A percentile compares a stretch with the other conserved stretches of the same genome.
Evolutionary conservation across 1,140 invertebrate species (phyloP).

Genomic region (Harlomillsia oculata): DNA sequence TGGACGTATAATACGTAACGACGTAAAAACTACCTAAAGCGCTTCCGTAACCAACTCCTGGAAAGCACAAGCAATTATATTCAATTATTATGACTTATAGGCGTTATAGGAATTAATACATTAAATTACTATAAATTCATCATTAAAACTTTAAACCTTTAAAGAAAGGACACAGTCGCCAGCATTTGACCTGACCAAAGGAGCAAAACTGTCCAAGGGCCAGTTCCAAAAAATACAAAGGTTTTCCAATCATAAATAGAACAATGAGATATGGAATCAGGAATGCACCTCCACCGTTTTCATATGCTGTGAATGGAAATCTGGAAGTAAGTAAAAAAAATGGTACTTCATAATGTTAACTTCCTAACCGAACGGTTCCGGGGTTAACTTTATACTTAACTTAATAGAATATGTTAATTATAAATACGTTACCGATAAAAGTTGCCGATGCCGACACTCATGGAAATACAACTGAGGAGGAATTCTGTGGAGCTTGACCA

Average conservation of each 20-base stretch:
- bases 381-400: too few relatives aligned
- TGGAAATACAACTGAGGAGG: slow-evolving; percentile 64
- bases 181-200: slow-evolving; percentile 38
- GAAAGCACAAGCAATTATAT: slow-evolving; percentile 51
- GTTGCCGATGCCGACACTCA: slow-evolving; percentile 76
- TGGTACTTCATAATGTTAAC: too few relatives aligned
- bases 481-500: slow-evolving; percentile 49
- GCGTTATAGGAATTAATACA: slow-evolving; percentile 17
- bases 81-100: slow-evolving; percentile 39
- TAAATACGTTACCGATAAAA: slow-evolving; percentile 79
- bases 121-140: neutral
- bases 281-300: slow-evolving; percentile 40
- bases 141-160: slow-evolving; percentile 38
- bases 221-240: slow-evolving; percentile 36
- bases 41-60: slow-evolving; percentile 41
- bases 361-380: too few relatives aligned
- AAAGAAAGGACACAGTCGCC: slow-evolving; percentile 39
- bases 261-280: slow-evolving; percentile 23
- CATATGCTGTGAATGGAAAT: slow-evolving; percentile 38
- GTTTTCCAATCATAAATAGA: slow-evolving; percentile 4
- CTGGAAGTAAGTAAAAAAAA: neutral
- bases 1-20: slow-evolving; percentile 21
- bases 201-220: slow-evolving; percentile 46
- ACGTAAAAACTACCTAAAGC: slow-evolving; percentile 13
- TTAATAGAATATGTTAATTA: slow-evolving; percentile 48